Conservation (phyloP, 1,140 invertebrate species). For the Drosophila malerkotliana region DNA sequence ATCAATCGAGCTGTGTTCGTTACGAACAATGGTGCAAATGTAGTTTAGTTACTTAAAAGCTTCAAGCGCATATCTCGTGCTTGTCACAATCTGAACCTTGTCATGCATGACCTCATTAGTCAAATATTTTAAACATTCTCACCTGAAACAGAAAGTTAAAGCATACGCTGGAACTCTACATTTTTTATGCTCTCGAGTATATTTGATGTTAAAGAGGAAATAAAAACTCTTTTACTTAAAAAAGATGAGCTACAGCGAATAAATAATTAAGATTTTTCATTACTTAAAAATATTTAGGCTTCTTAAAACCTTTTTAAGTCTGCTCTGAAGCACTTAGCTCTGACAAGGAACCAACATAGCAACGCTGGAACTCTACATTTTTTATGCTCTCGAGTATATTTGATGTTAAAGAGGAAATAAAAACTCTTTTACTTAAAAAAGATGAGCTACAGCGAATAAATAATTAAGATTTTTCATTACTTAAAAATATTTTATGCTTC, state of each 20-base stretch:
- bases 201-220: constrained; percentile 7
- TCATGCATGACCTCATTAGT: constrained; percentile 16
- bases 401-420: no score
- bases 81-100: constrained; percentile 17
- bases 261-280: constrained; percentile 15
- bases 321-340: constrained; percentile 13
- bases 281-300: constrained; percentile 10
- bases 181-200: no score
- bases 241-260: constrained; percentile 21
- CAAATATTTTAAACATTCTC: constrained; percentile 11
- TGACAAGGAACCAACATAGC: no score
- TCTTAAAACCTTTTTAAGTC: constrained; percentile 24
- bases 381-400: no score
- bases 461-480: no score
- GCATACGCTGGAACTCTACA: constrained; percentile 5
- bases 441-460: no score
- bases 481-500: no score
- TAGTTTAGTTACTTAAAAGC: constrained; percentile 5
- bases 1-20: neutral
- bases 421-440: no score
- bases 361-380: no score
- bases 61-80: constrained; percentile 15
- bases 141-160: constrained; percentile 8
- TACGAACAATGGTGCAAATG: neutral
- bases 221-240: constrained; percentile 9